Base-by-base conservation (phyloP, 2,797 vertebrate genomes). In the Sylvilagus floridanus region DNA sequence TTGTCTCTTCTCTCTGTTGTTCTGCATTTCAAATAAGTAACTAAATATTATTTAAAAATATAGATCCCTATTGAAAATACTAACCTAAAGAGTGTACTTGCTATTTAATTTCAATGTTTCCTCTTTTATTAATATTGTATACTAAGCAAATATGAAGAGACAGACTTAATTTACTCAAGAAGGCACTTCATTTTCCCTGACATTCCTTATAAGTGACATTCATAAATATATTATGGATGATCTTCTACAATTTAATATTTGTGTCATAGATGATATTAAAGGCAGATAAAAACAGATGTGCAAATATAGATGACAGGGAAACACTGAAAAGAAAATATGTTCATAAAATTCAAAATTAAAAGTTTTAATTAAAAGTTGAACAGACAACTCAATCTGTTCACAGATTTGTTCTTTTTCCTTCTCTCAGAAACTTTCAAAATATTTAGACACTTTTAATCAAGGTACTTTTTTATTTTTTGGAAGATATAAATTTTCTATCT, bases 341-440 rank as follows among this genome's bases (percentile, higher is more conserved):
- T 95, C 94, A 92, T 50, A 50, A 94, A 96, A 95, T 94, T 68
- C 14, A 94, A 96, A 97, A 93, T 82, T 63, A 87, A 97, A 95
- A 90, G 19, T 28, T 82, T 78, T 72, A 75, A 94, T 96, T 97
- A 79, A 94, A 97, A 97, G 35, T 28, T 30, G 87, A 86, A 92
- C 78, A 93, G 79, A 96, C 82, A 12, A 2, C 65, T n/a, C 90
- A 93, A 95, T 97, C 78, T 96, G 91, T 93, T 95, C 72, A 62
- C 22, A 60, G 3, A 66, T 77, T 90, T 90, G n/a, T 78, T 91
- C 72, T 76, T 95, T 95, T 83, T 65, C 78, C 3, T 90, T 88
- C 16, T 65, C 9, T 87, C 6, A 28, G 30, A 91, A 90, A 75
- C 65, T 91, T 92, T 88, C 35, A 94, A 90, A 95, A 50, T 65